These are phyloP conservation scores for Pteria penguin DNA, from an alignment of 2,888 invertebrate genomes.

Conservation along the genomic window DNA sequence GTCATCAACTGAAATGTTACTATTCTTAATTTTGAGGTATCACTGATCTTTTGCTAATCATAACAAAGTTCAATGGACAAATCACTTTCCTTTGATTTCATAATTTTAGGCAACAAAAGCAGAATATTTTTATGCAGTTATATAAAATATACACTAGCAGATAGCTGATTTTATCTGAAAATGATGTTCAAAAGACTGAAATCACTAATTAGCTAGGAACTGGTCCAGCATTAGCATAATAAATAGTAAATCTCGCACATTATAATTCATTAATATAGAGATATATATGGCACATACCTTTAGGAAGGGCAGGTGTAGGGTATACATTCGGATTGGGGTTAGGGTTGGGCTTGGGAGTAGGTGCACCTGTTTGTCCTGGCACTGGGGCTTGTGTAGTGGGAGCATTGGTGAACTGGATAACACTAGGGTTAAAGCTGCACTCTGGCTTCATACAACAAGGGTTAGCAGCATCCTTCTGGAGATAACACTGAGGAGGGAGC, in stretches of 20 bases:
- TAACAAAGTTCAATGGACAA: no score
- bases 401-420: slow-evolving; percentile 48
- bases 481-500: slow-evolving; percentile 56
- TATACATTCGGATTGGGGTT: slow-evolving; percentile 45
- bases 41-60: no score
- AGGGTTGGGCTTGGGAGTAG: slow-evolving; percentile 46
- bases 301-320: slow-evolving; percentile 52
- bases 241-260: background rate
- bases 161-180: no score
- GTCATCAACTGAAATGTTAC: no score
- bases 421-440: slow-evolving; percentile 55
- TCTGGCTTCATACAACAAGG: slow-evolving; percentile 64
- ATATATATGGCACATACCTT: slow-evolving; percentile 53
- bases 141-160: no score
- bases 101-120: no score
- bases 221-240: background rate
- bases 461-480: slow-evolving; percentile 62
- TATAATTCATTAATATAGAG: no score
- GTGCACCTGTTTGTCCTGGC: slow-evolving; percentile 45
- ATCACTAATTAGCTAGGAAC: no score
- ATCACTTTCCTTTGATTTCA: no score
- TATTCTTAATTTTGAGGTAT: no score
- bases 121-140: no score
- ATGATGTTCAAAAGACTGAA: no score
- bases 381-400: slow-evolving; percentile 47